Base-by-base conservation (phyloP, 2,888 invertebrate genomes). In the Drosophila peninsularis region DNA sequence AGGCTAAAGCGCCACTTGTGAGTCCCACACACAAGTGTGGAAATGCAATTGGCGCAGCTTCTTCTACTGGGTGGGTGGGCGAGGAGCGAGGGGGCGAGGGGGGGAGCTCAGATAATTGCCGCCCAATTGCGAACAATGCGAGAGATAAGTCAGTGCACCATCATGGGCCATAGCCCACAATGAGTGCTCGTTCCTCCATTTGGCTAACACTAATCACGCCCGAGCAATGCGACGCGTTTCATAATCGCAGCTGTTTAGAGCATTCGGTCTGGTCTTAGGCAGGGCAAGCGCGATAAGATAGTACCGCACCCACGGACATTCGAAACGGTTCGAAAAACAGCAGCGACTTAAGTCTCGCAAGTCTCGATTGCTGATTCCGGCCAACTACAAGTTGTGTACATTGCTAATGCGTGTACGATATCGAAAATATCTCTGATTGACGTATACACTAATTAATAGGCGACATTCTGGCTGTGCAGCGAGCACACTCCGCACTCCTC, bases 161-260 rank as follows among this genome's bases (percentile, higher is more conserved):
- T n/a, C n/a, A n/a, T n/a, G n/a, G n/a, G n/a, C n/a, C n/a, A n/a
- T n/a, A n/a, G n/a, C n/a, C n/a, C n/a, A n/a, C n/a, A n/a, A n/a
- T n/a, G n/a, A n/a, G 24, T 5, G 24, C 24, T 24, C 5, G 3
- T 5, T 24, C 24, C 24, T 24, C 0, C 5, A n/a, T 24, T 75
- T 56, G 64, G 32, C 64, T 68, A 70, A 66, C 78, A 75, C 75
- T 78, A 78, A 78, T 82, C 82, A 82, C 55, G 41, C 21, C 56
- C 57, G 57, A 65, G 65, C 58, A 73, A 61, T 63, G 75, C 72
- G 82, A 82, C 80, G 69, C 64, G 80, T 80, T 80, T 82, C 76
- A 79, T 72, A 85, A 85, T 73, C 78, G 47, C 42, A 41, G 49
- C 58, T 58, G 56, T 39, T 56, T 52, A 64, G 49, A 57, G 27